These are phyloP conservation scores for Drosophila busckii DNA, from an alignment of 1,140 invertebrate genomes.

Conservation along the genomic window DNA sequence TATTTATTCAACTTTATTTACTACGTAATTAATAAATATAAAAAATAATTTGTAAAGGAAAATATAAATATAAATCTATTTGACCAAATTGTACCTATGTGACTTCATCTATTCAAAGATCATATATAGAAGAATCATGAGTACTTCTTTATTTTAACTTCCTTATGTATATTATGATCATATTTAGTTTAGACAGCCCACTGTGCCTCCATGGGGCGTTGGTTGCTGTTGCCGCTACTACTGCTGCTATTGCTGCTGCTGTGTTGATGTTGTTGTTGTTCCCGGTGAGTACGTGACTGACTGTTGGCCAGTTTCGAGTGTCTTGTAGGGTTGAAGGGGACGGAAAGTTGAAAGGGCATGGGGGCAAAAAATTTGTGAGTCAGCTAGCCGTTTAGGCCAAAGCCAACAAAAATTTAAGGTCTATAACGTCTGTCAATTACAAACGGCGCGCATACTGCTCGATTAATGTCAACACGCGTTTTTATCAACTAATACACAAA, in stretches of 20 bases:
- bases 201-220: constrained; percentile 51
- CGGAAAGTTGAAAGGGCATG: constrained; percentile 16
- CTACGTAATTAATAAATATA: no score
- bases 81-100: no score
- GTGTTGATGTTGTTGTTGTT: constrained; percentile 5
- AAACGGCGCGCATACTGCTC: constrained; percentile 64
- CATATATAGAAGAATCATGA: no score
- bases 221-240: constrained; percentile 12
- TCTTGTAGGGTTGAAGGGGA: background rate
- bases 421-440: constrained; percentile 72
- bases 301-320: constrained; percentile 35
- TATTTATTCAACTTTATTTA: no score
- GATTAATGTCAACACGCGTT: constrained; percentile 71
- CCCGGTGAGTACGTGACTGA: constrained; percentile 42
- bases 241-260: constrained; percentile 6
- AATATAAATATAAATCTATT: no score
- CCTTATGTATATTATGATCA: no score
- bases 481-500: constrained; percentile 64
- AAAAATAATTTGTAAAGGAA: no score
- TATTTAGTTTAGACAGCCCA: no score
- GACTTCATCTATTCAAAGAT: no score
- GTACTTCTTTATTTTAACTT: no score
- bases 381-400: constrained; percentile 10
- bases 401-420: constrained; percentile 53
- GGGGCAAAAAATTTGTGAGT: constrained; percentile 18